Conservation (phyloP, 2,113 vertebrate species). For the Balaenoptera acutorostrata region DNA sequence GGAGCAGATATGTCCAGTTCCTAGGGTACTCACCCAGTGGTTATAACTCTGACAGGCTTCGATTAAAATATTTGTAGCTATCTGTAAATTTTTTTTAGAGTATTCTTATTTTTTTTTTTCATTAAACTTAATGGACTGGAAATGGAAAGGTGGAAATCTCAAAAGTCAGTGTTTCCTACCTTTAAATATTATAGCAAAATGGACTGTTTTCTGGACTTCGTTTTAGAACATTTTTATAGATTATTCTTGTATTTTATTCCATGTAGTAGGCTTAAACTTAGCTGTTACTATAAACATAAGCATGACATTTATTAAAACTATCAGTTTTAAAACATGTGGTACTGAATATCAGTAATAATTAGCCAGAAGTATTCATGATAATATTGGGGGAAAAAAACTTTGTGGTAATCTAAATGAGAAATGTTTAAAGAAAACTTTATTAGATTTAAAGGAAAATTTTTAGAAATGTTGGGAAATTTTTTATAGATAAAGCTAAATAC, state of each 20-base stretch:
- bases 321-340: not conserved
- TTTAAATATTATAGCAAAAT: conserved; percentile 56
- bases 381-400: not conserved
- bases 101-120: not conserved
- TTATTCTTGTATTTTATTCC: not conserved
- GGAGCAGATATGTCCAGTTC: not conserved
- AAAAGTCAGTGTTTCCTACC: not conserved
- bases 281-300: not conserved
- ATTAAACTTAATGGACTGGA: conserved; percentile 38
- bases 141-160: not conserved
- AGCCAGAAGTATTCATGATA: not conserved
- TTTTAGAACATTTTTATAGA: conserved; percentile 67
- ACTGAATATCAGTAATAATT: not conserved
- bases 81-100: not conserved
- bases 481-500: not conserved
- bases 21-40: conserved; percentile 42
- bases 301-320: not conserved
- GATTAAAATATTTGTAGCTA: conserved; percentile 5
- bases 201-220: conserved; percentile 43
- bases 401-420: not conserved
- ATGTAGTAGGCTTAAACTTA: not conserved
- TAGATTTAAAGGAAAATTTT: not conserved
- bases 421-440: not conserved
- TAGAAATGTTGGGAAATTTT: not conserved
- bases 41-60: conserved; percentile 19